These are phyloP conservation scores for Melanchra persicariae DNA, from an alignment of 2,888 invertebrate genomes.

Conservation along the genomic window DNA sequence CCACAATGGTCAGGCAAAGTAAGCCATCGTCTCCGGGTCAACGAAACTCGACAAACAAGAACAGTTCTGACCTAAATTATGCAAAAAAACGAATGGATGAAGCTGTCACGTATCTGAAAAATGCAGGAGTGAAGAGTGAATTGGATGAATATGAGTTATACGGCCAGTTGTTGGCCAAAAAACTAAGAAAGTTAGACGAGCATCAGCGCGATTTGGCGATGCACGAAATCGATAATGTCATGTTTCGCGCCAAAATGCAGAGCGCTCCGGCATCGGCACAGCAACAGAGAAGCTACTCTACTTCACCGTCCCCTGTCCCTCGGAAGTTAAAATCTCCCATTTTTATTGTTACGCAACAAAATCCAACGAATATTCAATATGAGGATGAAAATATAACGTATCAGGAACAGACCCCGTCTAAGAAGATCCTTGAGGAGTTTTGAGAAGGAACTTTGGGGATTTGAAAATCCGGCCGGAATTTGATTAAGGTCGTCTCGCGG, in stretches of 20 bases:
- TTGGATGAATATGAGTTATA: constrained; percentile 86
- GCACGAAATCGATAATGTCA: constrained; percentile 87
- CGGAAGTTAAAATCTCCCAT: constrained; percentile 80
- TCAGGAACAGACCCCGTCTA: constrained; percentile 70
- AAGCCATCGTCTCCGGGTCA: constrained; percentile 58
- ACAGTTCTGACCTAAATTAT: constrained; percentile 54
- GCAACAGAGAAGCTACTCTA: constrained; percentile 70
- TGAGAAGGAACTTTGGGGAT: constrained; percentile 21
- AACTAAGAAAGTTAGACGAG: constrained; percentile 84
- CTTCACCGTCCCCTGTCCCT: constrained; percentile 75
- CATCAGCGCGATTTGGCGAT: constrained; percentile 84
- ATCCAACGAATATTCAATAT: constrained; percentile 69
- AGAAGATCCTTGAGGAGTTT: constrained; percentile 15
- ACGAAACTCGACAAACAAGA: constrained; percentile 43
- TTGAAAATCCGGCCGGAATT: constrained; percentile 18
- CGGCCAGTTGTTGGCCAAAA: constrained; percentile 84
- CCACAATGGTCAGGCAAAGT: constrained; percentile 52
- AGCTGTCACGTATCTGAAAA: constrained; percentile 65
- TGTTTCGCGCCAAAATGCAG: constrained; percentile 85
- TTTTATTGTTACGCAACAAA: constrained; percentile 78
- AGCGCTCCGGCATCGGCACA: constrained; percentile 65
- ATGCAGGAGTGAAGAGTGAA: constrained; percentile 67
- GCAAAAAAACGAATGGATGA: constrained; percentile 73
- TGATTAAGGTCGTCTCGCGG: constrained; percentile 12
- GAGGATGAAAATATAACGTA: constrained; percentile 80